phyloP scores from a whole-genome alignment of 64 coral and sea anemone species.

The Hydrozoanthus tunicans region DNA sequence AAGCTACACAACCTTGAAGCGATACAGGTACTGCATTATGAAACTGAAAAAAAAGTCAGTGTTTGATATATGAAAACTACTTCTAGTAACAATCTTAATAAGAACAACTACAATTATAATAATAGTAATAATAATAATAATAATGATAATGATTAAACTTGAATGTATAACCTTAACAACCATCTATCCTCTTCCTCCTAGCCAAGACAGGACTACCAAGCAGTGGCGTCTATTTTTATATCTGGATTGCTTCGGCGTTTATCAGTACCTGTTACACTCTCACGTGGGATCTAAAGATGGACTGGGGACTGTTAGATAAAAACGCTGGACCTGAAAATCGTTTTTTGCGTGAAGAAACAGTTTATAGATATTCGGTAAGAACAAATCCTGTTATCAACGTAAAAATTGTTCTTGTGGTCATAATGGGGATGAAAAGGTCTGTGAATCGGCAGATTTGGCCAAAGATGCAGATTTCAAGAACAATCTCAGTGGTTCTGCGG shows the following conservation, averaged over 20 bases:
- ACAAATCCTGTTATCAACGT: neutral
- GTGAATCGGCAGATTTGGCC: too few species aligned
- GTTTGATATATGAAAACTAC: too few species aligned
- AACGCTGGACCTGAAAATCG: constrained; percentile 68
- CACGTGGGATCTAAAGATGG: constrained; percentile 99
- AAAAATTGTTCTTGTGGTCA: too few species aligned
- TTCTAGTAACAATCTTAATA: too few species aligned
- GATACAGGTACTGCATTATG: too few species aligned
- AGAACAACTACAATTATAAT: too few species aligned
- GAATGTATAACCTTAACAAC: neutral
- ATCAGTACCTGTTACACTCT: constrained; percentile 94
- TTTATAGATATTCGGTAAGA: constrained; percentile 92
- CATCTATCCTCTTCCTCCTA: neutral
- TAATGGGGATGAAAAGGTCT: too few species aligned
- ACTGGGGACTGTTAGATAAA: constrained; percentile 97
- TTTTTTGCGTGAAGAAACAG: constrained; percentile 92
- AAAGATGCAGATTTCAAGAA: too few species aligned
- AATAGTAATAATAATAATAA: too few species aligned
- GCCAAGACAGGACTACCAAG: constrained; percentile 65
- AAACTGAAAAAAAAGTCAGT: too few species aligned
- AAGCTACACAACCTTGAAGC: too few species aligned
- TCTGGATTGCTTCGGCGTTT: constrained; percentile 82
- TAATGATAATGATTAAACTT: neutral
- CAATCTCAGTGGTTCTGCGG: too few species aligned
- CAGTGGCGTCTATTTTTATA: constrained; percentile 74